Base-by-base conservation (phyloP, 53 echinoderm and acorn worm species). In the Astropecten irregularis region DNA sequence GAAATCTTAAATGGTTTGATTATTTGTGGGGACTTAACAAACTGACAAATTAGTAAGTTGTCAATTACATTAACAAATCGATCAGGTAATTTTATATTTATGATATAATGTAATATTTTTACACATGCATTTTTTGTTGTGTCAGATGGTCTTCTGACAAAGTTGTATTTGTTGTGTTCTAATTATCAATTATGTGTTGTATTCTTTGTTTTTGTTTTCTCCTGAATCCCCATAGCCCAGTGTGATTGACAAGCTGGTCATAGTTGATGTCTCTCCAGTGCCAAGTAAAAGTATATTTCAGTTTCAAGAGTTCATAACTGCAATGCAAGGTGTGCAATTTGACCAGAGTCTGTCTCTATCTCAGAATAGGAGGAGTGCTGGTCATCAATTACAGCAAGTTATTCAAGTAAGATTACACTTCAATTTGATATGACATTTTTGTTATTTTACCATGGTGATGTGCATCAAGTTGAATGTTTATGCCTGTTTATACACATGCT, bases 171-270 rank as follows among this genome's bases (percentile, higher is more conserved):
- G 16, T 5, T 65, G 37, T 63, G 27, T 14, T 64, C 9, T 62
- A 20, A 16, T 29, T 47, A 9, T 2, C 3, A 58, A 11, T 2
- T 40, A 56, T 21, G 19, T 54, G 16, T 0, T 76, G 1, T 40
- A 40, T 16, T 58, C n/a, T 22, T 36, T 34, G 9, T 58, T 19
- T 66, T 38, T 51, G 37, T 63, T 33, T 89, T 27, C 11, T n/a
- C n/a, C n/a, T n/a, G n/a, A n/a, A n/a, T n/a, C n/a, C n/a, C n/a
- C n/a, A n/a, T 40, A 96, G 97, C 97, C 97, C 13, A 66, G 82
- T 26, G 44, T 89, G 22, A 83, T 96, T n/a, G 89, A 94, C 46
- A 94, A 88, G 66, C 81, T 96, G n/a, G 73, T 94, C 8, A 73
- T 86, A 16, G 95, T 96, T 21, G 97, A 96, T 51, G 84, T 94